Evolutionary conservation across 2,113 vertebrate genomes (phyloP).

Genomic region (Xyliphius kryptos): DNA sequence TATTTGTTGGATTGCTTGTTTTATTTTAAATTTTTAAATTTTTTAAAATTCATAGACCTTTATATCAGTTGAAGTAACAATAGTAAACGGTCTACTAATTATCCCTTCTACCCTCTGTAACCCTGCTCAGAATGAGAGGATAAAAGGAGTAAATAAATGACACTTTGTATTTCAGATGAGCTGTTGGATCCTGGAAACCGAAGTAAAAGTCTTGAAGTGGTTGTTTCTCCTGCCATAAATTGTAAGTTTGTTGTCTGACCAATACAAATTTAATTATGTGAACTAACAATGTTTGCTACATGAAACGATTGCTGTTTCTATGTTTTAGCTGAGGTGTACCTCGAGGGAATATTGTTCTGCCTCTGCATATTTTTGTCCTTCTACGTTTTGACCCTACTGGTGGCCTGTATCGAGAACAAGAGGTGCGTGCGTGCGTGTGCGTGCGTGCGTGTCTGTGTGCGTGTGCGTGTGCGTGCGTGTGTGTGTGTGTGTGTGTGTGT

Average conservation of each 20-base stretch:
- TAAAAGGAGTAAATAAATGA: too few species aligned
- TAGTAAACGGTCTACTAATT: too few species aligned
- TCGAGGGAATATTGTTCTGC: conserved; percentile 84
- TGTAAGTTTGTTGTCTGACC: conserved; percentile 62
- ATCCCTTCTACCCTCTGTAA: too few species aligned
- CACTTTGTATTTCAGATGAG: conserved; percentile 61
- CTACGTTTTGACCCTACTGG: conserved; percentile 79
- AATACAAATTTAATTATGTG: too few species aligned
- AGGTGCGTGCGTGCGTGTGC: conserved; percentile 61
- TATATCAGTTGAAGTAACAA: too few species aligned
- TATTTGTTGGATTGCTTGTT: too few species aligned
- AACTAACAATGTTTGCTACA: neutral
- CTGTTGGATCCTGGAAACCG: conserved; percentile 82
- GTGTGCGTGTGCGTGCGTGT: neutral
- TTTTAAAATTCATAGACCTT: too few species aligned
- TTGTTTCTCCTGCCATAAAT: conserved; percentile 78
- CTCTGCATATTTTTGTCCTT: conserved; percentile 92
- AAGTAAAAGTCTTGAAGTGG: conserved; percentile 80
- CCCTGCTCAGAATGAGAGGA: too few species aligned
- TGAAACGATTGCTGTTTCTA: neutral
- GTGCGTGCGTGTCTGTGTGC: neutral
- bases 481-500: conserved; percentile 48
- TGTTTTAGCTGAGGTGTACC: conserved; percentile 73
- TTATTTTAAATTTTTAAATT: too few species aligned
- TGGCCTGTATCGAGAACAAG: conserved; percentile 82